Base-by-base conservation (phyloP, 2,888 invertebrate genomes). In the Cryptus viduatorius region DNA sequence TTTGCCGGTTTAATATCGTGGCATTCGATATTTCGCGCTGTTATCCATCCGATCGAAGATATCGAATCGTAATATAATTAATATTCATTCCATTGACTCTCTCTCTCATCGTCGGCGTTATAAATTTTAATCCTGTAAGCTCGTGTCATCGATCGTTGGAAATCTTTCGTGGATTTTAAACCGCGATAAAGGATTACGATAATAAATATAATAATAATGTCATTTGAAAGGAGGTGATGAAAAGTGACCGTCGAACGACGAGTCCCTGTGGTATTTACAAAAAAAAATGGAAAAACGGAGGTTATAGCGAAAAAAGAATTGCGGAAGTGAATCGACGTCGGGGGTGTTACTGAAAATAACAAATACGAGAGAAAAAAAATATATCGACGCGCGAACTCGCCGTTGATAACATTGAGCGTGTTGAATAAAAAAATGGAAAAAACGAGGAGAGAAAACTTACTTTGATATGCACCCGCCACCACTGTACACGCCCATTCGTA, bases 401-500 rank as follows among this genome's bases (percentile, higher is more conserved):
- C 56, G 53, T 71, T 46, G 44, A 65, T 59, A 59, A 61, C 46
- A 46, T 75, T 50, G 50, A 71, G 61, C 42, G 67, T 48, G 72
- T 59, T 65, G 50, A 29, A 29, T 72, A 42, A 82, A 76, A 78
- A 87, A 82, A 16, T 14, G 31, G 31, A 81, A 80, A 80, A 56
- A 56, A 77, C 37, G 71, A 42, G 65, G 65, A 82, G 83, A 56
- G 61, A 83, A 71, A 82, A 86, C 79, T 86, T 87, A 90, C 87
- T 90, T 90, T 90, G 88, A 85, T 90, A 90, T 90, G 90, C 90
- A 90, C 90, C 90, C 86, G 88, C 90, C 82, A 84, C 76, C 89
- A 89, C 89, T 90, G 90, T 92, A 90, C 91, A 89, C 89, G 90
- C 90, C 89, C 89, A 90, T 92, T 92, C 90, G 89, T 92, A 92